Conservation (phyloP, 2,797 vertebrate genomes). For the Gymnothorax reevesii region DNA sequence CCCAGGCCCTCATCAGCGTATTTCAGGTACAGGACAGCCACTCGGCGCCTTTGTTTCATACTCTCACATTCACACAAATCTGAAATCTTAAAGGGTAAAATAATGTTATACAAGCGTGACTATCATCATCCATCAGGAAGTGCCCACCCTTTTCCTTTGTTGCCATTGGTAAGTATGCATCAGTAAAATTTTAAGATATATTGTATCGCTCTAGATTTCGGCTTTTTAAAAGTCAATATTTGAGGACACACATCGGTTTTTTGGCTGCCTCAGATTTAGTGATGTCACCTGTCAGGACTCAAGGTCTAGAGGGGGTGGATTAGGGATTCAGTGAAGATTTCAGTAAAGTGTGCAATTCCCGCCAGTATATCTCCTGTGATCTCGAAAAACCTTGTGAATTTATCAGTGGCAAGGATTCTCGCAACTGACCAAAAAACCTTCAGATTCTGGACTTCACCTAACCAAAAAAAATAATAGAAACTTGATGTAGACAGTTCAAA, state of each 20-base stretch:
- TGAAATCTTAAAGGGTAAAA: background rate
- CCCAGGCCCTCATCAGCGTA: slow-evolving; percentile 91
- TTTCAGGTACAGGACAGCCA: slow-evolving; percentile 81
- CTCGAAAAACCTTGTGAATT: no score
- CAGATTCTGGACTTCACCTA: no score
- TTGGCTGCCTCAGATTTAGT: background rate
- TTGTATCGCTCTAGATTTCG: background rate
- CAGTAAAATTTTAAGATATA: background rate
- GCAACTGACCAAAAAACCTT: no score
- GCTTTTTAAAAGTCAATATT: no score
- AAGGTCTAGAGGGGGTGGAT: background rate
- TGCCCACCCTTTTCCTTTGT: background rate
- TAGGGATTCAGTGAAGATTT: background rate
- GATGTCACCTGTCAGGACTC: background rate
- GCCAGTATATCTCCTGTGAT: no score
- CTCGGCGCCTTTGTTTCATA: background rate
- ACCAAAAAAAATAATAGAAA: no score
- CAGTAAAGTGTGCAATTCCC: background rate
- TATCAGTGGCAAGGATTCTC: no score
- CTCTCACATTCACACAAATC: background rate
- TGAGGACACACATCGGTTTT: background rate
- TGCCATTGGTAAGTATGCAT: background rate
- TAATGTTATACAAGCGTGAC: background rate
- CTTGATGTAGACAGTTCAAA: no score
- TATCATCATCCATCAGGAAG: background rate